Evolutionary conservation across 1,140 invertebrate genomes (phyloP).

Genomic region (Anastatus disparis): DNA sequence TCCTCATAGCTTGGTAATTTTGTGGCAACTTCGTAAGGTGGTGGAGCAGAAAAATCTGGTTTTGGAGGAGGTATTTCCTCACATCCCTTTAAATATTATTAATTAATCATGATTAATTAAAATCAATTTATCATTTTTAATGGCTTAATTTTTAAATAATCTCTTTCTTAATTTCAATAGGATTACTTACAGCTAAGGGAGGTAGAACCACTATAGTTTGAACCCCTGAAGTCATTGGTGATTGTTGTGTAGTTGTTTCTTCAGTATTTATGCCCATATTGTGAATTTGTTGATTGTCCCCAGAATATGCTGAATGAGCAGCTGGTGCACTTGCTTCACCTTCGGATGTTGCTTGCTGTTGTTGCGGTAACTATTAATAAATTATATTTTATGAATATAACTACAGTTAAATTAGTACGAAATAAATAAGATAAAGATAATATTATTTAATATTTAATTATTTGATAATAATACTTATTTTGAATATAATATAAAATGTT

Average conservation of each 20-base stretch:
- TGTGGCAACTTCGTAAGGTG: slow-evolving; percentile 83
- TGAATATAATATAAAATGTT: no score
- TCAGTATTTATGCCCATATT: slow-evolving; percentile 8
- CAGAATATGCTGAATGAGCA: slow-evolving; percentile 12
- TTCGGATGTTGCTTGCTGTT: slow-evolving; percentile 16
- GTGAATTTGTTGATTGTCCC: slow-evolving; percentile 4
- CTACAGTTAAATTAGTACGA: slow-evolving; percentile 6
- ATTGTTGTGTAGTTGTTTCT: neutral
- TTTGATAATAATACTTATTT: no score
- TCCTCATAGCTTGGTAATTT: slow-evolving; percentile 92
- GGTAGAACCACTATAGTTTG: neutral
- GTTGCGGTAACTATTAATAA: slow-evolving; percentile 20
- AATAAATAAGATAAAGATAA: slow-evolving; percentile 4
- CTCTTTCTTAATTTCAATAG: no score
- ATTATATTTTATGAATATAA: slow-evolving; percentile 5
- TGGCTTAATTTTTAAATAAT: no score
- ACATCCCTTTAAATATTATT: no score
- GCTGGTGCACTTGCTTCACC: slow-evolving; percentile 11
- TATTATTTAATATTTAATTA: no score
- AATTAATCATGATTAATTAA: no score
- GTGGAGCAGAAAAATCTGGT: slow-evolving; percentile 84
- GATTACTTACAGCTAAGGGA: neutral
- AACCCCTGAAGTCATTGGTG: slow-evolving; percentile 22
- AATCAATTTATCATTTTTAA: no score
- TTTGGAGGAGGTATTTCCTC: slow-evolving; percentile 81